A percentile compares a stretch with the other conserved stretches of the same genome.
phyloP scores from a whole-genome alignment of 2,888 invertebrate species.

The Chironomus riparius region DNA sequence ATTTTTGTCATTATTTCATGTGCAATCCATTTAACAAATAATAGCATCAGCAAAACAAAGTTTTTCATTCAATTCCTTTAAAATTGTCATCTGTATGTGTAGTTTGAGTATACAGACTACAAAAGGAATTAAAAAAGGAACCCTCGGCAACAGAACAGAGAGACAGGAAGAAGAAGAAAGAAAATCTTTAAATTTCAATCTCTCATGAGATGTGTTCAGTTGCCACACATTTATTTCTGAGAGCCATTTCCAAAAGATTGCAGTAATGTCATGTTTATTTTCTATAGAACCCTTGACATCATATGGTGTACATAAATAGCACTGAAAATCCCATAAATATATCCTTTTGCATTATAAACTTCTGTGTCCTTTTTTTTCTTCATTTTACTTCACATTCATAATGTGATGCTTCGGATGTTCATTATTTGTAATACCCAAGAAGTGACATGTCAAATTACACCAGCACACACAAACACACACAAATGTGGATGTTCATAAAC shows the following conservation, averaged over 20 bases:
- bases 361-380: not conserved
- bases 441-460: not conserved
- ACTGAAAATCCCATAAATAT: not conserved
- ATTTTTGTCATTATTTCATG: too few relatives aligned
- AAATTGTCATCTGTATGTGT: too few relatives aligned
- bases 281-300: not conserved
- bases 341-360: not conserved
- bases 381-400: not conserved
- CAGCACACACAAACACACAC: too few relatives aligned
- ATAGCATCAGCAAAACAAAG: not conserved
- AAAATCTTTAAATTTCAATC: conserved; percentile 23
- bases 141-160: too few relatives aligned
- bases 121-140: too few relatives aligned
- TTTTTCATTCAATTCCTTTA: not conserved
- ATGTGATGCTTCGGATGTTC: too few relatives aligned
- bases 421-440: not conserved
- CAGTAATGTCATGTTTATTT: not conserved
- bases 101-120: too few relatives aligned
- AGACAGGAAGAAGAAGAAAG: not conserved
- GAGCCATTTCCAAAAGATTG: not conserved
- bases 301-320: not conserved
- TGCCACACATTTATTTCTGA: not conserved
- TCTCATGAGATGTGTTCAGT: not conserved
- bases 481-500: too few relatives aligned
- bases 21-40: not conserved